Percentiles rank a stretch among this genome's conserved stretches.
phyloP scores from a whole-genome alignment of 2,113 vertebrate species.

The Psophia crepitans region DNA sequence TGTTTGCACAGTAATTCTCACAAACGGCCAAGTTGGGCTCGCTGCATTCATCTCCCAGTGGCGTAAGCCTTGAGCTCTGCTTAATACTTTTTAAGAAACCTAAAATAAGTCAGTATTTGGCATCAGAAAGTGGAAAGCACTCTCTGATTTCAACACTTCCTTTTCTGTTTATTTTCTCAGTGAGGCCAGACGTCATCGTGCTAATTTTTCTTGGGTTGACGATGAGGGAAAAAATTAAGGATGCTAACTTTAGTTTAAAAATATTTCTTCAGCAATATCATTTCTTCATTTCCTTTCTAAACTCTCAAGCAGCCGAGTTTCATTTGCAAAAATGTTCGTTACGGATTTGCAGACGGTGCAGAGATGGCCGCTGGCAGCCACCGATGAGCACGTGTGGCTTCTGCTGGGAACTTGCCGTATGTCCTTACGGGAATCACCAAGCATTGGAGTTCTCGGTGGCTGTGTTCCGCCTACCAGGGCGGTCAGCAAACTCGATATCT shows the following conservation, averaged over 20 bases:
- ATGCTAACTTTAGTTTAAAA: background rate
- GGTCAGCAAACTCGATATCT: background rate
- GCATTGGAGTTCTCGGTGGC: fast-evolving
- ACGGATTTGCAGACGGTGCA: too few species aligned
- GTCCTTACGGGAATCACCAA: fast-evolving
- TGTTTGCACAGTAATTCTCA: background rate
- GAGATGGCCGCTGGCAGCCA: background rate
- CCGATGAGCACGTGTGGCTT: fast-evolving
- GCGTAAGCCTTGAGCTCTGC: background rate
- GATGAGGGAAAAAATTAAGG: background rate
- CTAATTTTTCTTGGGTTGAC: background rate
- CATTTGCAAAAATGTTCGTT: background rate
- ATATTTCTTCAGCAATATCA: background rate
- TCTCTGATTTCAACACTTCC: background rate
- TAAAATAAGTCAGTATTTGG: background rate
- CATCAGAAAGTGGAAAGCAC: background rate
- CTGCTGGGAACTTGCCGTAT: background rate
- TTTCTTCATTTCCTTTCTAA: background rate
- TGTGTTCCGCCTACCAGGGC: background rate
- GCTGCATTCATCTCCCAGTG: background rate
- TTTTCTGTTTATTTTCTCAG: background rate
- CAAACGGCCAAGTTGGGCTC: background rate
- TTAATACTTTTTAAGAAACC: background rate
- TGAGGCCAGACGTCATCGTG: background rate
- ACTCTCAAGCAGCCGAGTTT: background rate